Evolutionary conservation across 35 echinoderm and acorn worm genomes (phyloP).

Genomic region (Apostichopus japonicus): DNA sequence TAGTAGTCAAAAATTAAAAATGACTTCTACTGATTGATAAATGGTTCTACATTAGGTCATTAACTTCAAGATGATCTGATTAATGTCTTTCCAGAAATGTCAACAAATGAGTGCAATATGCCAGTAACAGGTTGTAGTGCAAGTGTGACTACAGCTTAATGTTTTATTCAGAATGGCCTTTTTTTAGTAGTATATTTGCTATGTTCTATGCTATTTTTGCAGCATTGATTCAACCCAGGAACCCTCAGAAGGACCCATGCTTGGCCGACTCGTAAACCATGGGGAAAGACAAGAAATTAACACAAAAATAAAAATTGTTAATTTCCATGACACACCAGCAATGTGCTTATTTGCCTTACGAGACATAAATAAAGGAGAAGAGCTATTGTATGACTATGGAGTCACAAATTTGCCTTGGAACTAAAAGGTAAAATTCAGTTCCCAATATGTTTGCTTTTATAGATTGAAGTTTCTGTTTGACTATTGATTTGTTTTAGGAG

Average conservation of each 20-base stretch:
- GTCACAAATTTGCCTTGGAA: not conserved
- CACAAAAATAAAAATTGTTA: not conserved
- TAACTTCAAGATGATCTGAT: too few relatives aligned
- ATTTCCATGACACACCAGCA: not conserved
- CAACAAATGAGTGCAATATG: too few relatives aligned
- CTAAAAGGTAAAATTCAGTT: too few relatives aligned
- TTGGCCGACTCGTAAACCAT: constrained; percentile 55
- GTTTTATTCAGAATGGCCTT: too few relatives aligned
- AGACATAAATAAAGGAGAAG: not conserved
- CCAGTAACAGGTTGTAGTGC: too few relatives aligned
- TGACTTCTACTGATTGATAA: too few relatives aligned
- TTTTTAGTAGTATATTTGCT: not conserved
- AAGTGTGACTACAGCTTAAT: too few relatives aligned
- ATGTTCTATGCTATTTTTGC: not conserved
- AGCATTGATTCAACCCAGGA: constrained; percentile 61
- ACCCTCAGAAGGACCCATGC: not conserved
- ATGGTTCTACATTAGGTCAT: too few relatives aligned
- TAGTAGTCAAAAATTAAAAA: too few relatives aligned
- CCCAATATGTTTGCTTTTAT: too few relatives aligned
- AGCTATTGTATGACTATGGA: constrained; percentile 39
- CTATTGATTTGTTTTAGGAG: not conserved
- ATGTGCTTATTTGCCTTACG: not conserved
- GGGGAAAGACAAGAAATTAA: constrained; percentile 22
- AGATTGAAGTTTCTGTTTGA: not conserved
- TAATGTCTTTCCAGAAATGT: too few relatives aligned